Evolutionary conservation across 2,888 invertebrate species (phyloP).

Genomic region (Aproaerema taeniolella): DNA sequence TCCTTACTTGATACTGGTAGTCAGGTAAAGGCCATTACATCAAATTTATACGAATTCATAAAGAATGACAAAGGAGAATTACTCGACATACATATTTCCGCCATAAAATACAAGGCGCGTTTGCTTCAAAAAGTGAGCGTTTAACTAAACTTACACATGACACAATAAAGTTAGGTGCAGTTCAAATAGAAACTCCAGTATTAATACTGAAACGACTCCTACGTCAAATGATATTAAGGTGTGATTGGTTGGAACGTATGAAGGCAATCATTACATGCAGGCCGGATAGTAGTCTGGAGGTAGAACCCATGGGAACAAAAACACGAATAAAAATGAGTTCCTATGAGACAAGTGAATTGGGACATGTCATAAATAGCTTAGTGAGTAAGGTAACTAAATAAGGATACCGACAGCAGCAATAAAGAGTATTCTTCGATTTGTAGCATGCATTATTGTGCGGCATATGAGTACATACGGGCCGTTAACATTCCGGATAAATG

Average conservation of each 20-base stretch:
- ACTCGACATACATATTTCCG: slow-evolving; percentile 6
- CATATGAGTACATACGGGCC: neutral
- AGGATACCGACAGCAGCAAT: neutral
- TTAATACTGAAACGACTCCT: slow-evolving; percentile 11
- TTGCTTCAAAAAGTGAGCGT: slow-evolving; percentile 15
- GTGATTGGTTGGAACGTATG: slow-evolving; percentile 16
- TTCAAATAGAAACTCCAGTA: neutral
- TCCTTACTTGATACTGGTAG: slow-evolving; percentile 19
- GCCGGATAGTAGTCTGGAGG: neutral
- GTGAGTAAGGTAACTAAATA: too few relatives aligned
- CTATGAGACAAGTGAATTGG: neutral
- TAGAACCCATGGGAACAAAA: too few relatives aligned
- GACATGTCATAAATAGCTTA: too few relatives aligned
- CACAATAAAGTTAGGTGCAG: slow-evolving; percentile 1
- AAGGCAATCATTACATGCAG: slow-evolving; percentile 1
- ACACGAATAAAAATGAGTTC: neutral
- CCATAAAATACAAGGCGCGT: slow-evolving; percentile 15
- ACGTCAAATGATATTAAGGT: slow-evolving; percentile 13
- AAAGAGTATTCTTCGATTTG: too few relatives aligned
- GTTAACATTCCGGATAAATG: neutral
- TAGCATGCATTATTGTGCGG: too few relatives aligned
- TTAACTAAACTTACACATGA: slow-evolving; percentile 9
- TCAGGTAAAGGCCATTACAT: slow-evolving; percentile 18
- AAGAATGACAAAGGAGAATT: neutral
- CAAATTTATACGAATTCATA: slow-evolving; percentile 3